Conservation (phyloP, 2,888 invertebrate genomes). For the Eupithecia vulgata region DNA sequence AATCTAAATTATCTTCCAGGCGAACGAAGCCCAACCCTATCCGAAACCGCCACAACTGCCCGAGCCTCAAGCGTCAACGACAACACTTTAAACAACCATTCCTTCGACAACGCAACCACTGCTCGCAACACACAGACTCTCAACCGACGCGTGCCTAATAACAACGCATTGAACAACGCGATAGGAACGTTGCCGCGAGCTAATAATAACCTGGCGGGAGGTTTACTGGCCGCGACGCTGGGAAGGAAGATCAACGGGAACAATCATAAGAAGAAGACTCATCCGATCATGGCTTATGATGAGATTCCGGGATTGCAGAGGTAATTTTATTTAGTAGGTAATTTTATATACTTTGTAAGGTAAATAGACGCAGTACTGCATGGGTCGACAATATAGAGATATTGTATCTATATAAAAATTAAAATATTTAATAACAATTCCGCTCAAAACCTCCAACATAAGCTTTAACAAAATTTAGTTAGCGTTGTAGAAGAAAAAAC, state of each 20-base stretch:
- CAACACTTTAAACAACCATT: conserved; percentile 69
- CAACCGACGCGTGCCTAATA: conserved; percentile 67
- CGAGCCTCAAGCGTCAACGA: conserved; percentile 88
- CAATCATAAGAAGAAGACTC: conserved; percentile 81
- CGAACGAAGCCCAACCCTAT: conserved; percentile 91
- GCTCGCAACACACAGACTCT: conserved; percentile 75
- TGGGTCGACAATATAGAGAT: too few relatives aligned
- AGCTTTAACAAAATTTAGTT: too few relatives aligned
- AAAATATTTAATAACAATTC: too few relatives aligned
- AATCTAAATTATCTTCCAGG: conserved; percentile 67
- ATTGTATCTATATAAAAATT: too few relatives aligned
- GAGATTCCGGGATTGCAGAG: conserved; percentile 84
- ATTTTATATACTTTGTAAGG: too few relatives aligned
- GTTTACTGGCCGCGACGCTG: conserved; percentile 70
- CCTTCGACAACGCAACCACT: conserved; percentile 65
- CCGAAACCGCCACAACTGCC: conserved; percentile 92
- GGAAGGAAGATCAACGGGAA: conserved; percentile 83
- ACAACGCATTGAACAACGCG: conserved; percentile 75
- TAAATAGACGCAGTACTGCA: too few relatives aligned
- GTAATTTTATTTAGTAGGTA: conserved; percentile 47
- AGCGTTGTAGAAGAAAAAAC: too few relatives aligned
- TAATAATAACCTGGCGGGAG: conserved; percentile 66
- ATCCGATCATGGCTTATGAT: conserved; percentile 83
- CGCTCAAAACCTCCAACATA: too few relatives aligned
- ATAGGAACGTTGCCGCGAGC: conserved; percentile 76